A percentile compares a stretch with the other conserved stretches of the same genome.
phyloP scores from a whole-genome alignment of 35 echinoderm and acorn worm genomes.

The Holothuria glaberrima region DNA sequence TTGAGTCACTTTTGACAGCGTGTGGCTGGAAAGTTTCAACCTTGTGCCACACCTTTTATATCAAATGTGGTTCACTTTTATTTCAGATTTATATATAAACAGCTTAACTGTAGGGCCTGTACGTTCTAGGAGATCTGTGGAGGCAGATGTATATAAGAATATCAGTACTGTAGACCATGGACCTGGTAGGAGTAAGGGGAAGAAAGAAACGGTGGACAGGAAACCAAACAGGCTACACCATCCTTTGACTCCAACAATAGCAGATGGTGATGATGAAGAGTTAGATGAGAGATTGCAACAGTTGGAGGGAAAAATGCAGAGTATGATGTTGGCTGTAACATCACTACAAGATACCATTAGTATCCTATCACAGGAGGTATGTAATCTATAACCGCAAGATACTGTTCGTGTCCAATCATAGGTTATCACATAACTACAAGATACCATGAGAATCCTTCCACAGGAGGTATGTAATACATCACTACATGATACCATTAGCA shows the following conservation, averaged over 20 bases:
- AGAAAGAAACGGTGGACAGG: not conserved
- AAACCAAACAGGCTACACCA: not conserved
- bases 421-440: too few species aligned
- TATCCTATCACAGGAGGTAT: slow-evolving; percentile 11
- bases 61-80: not conserved
- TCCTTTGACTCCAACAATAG: not conserved
- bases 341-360: slow-evolving; percentile 10
- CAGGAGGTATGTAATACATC: too few species aligned
- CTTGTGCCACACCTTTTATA: too few species aligned
- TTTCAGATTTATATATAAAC: slow-evolving; percentile 41
- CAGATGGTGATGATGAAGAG: not conserved
- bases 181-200: not conserved
- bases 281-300: slow-evolving; percentile 1
- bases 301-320: slow-evolving; percentile 1
- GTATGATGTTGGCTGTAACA: slow-evolving; percentile 1
- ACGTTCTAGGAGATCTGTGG: not conserved
- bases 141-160: not conserved
- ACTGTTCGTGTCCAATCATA: not conserved
- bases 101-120: slow-evolving; percentile 32
- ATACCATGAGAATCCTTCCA: too few species aligned
- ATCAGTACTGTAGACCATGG: not conserved
- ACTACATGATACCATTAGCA: not conserved
- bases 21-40: too few species aligned
- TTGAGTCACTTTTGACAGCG: too few species aligned
- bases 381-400: not conserved